Percentiles rank a stretch among this genome's conserved stretches.
phyloP scores from a whole-genome alignment of 2,113 vertebrate species.

The Alethe diademata region DNA sequence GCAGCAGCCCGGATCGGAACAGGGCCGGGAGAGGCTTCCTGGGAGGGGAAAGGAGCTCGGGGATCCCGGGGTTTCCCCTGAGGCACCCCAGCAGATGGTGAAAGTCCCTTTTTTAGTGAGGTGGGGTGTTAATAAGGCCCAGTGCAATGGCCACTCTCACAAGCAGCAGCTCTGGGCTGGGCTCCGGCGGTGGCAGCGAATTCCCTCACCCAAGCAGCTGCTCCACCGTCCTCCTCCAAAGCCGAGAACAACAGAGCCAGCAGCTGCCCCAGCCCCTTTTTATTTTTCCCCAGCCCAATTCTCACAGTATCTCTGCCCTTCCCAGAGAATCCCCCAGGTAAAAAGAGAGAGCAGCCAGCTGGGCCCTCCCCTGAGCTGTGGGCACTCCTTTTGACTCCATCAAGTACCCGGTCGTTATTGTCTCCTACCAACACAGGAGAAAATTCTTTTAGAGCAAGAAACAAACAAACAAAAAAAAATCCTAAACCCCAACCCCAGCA shows the following conservation, averaged over 20 bases:
- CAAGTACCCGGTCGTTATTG: background rate
- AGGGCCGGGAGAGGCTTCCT: background rate
- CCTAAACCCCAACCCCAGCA: background rate
- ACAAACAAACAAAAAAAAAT: background rate
- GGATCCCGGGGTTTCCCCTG: too few relatives aligned
- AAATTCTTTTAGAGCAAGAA: background rate
- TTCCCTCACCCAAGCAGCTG: background rate
- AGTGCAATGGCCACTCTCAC: background rate
- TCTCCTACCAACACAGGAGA: background rate
- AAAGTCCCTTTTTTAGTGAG: background rate
- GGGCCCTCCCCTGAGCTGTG: background rate
- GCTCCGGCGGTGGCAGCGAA: background rate
- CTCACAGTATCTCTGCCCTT: fast-evolving
- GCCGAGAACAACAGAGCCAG: background rate
- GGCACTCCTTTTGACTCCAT: background rate
- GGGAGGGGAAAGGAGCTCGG: background rate
- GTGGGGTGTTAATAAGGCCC: background rate
- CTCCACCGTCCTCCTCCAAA: fast-evolving
- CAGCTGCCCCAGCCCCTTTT: too few relatives aligned
- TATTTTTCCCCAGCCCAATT: background rate
- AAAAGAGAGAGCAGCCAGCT: background rate
- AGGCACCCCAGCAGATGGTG: background rate
- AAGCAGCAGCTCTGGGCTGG: background rate
- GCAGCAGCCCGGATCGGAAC: background rate
- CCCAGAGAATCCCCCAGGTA: background rate